A percentile compares a stretch with the other conserved stretches of the same genome.
These are phyloP conservation scores for Rhyacophila brunnea DNA, from an alignment of 1,140 invertebrate species.

Conservation along the genomic window DNA sequence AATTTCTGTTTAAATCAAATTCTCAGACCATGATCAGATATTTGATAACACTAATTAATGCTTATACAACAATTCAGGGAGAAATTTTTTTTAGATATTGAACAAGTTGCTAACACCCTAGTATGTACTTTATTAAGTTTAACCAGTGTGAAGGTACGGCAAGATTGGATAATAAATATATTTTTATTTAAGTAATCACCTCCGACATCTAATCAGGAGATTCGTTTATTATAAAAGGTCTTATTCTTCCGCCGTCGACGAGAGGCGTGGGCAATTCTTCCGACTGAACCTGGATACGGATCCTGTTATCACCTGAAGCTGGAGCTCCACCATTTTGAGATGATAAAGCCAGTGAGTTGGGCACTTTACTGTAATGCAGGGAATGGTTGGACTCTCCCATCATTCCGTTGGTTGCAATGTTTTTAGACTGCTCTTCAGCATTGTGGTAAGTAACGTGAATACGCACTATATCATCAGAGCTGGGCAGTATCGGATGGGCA, in stretches of 20 bases:
- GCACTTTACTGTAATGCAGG: conserved; percentile 33
- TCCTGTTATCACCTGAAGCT: conserved; percentile 62
- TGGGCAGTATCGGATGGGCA: conserved; percentile 51
- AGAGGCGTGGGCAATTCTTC: conserved; percentile 68
- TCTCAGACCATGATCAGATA: no score
- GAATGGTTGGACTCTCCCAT: conserved; percentile 39
- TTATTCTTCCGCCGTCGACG: conserved; percentile 58
- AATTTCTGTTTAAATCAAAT: no score
- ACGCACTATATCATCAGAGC: conserved; percentile 64
- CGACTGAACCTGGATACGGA: conserved; percentile 64
- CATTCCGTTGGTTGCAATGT: conserved; percentile 40
- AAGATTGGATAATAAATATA: no score
- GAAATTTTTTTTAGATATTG: no score
- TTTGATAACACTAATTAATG: no score
- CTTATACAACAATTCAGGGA: no score
- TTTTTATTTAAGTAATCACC: no score
- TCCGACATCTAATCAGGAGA: no score
- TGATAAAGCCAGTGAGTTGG: conserved; percentile 18
- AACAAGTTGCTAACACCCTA: no score
- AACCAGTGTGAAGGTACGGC: no score
- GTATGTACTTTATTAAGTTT: no score
- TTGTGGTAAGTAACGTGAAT: conserved; percentile 71
- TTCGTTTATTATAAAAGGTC: no score
- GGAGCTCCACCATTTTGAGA: conserved; percentile 13
- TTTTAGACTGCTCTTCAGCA: conserved; percentile 45